Evolutionary conservation across 2,113 vertebrate species (phyloP).

Genomic region (Oostethus manadensis): DNA sequence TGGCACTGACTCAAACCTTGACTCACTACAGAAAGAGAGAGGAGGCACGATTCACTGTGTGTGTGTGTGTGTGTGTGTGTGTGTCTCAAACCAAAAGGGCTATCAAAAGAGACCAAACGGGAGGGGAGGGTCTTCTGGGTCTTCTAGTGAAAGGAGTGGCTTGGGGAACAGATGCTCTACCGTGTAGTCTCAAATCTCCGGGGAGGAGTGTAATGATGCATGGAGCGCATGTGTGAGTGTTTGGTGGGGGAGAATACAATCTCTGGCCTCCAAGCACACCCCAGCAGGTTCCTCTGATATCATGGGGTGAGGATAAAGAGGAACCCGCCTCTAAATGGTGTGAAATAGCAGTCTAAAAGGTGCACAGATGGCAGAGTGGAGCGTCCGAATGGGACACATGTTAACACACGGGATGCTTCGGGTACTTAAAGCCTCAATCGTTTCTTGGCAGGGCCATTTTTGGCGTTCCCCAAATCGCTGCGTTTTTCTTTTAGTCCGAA

Average conservation of each 20-base stretch:
- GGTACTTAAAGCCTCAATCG: no score
- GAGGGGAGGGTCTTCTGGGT: slow-evolving; percentile 20
- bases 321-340: slow-evolving; percentile 39
- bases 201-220: slow-evolving; percentile 41
- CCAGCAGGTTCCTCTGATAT: slow-evolving; percentile 29
- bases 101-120: slow-evolving; percentile 27
- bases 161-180: slow-evolving; percentile 60
- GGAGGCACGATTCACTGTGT: slow-evolving; percentile 1
- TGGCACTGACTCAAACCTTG: slow-evolving; percentile 8
- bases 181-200: slow-evolving; percentile 47
- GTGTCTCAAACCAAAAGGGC: slow-evolving; percentile 22
- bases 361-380: slow-evolving; percentile 43
- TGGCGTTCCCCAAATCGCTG: no score
- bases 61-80: slow-evolving; percentile 1
- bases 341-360: slow-evolving; percentile 53
- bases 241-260: slow-evolving; percentile 34
- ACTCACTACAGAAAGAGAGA: slow-evolving; percentile 13
- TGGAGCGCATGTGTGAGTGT: slow-evolving; percentile 25
- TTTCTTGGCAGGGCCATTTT: no score
- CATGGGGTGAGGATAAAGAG: slow-evolving; percentile 30
- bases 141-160: slow-evolving; percentile 23
- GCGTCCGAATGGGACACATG: slow-evolving; percentile 24
- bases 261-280: slow-evolving; percentile 43
- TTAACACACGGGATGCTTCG: no score
- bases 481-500: no score